Evolutionary conservation across 2,113 vertebrate genomes (phyloP).

Genomic region (Puffinus mauretanicus): DNA sequence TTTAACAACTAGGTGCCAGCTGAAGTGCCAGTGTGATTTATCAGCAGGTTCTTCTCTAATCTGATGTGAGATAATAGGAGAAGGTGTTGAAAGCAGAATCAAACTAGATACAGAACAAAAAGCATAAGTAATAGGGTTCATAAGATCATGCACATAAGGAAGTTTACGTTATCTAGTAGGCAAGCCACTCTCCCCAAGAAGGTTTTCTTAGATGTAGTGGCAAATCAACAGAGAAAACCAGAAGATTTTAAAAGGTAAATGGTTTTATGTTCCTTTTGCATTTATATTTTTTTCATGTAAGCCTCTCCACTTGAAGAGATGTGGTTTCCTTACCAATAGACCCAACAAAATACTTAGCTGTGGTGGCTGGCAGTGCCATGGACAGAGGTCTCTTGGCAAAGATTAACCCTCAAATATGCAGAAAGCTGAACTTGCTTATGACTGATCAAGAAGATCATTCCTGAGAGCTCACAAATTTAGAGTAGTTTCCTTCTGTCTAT

Average conservation of each 20-base stretch:
- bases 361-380: neutral
- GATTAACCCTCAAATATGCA: neutral
- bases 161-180: neutral
- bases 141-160: neutral
- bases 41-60: conserved; percentile 42
- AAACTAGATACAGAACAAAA: conserved; percentile 58
- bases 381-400: neutral
- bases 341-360: neutral
- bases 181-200: neutral
- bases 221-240: neutral
- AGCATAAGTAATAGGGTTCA: conserved; percentile 5
- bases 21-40: conserved; percentile 44
- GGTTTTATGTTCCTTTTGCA: neutral
- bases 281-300: neutral
- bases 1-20: conserved; percentile 19
- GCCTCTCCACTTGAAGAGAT: neutral
- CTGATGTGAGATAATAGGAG: conserved; percentile 47
- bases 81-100: conserved; percentile 45
- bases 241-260: neutral
- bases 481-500: conserved; percentile 1
- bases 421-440: neutral
- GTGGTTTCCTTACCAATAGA: neutral
- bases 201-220: neutral
- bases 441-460: neutral
- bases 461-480: conserved; percentile 18